These are phyloP conservation scores for Luperina nickerlii DNA, from an alignment of 2,888 invertebrate genomes.

Conservation along the genomic window DNA sequence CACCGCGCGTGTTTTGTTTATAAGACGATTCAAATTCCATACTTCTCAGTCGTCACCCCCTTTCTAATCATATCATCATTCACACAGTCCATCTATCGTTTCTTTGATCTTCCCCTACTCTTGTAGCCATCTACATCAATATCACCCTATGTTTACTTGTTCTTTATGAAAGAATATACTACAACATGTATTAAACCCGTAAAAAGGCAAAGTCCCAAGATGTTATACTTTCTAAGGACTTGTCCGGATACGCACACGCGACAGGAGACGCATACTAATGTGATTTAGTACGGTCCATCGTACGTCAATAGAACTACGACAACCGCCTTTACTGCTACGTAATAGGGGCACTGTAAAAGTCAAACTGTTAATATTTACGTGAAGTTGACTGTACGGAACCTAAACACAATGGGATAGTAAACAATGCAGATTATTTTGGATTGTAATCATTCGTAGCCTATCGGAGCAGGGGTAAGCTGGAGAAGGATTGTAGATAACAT, in stretches of 20 bases:
- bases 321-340: not conserved
- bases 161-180: not conserved
- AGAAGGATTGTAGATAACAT: not conserved
- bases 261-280: slow-evolving; percentile 43
- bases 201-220: slow-evolving; percentile 7
- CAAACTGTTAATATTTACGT: no score
- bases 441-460: not conserved
- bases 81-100: no score
- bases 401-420: slow-evolving; percentile 8
- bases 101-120: no score
- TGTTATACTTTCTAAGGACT: slow-evolving; percentile 26
- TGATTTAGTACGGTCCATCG: not conserved
- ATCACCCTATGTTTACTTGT: not conserved
- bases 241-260: slow-evolving; percentile 8
- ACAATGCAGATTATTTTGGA: slow-evolving; percentile 18
- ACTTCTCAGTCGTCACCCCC: no score
- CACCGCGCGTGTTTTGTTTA: no score
- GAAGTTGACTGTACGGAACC: not conserved
- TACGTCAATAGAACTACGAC: not conserved
- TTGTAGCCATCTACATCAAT: not conserved
- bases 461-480: not conserved
- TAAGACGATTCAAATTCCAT: no score
- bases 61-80: no score
- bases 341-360: not conserved
- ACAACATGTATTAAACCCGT: not conserved